Evolutionary conservation across 2,888 invertebrate genomes (phyloP), one percentile per base, ranked within the genome.

Genomic region (Eledone cirrhosa): DNA sequence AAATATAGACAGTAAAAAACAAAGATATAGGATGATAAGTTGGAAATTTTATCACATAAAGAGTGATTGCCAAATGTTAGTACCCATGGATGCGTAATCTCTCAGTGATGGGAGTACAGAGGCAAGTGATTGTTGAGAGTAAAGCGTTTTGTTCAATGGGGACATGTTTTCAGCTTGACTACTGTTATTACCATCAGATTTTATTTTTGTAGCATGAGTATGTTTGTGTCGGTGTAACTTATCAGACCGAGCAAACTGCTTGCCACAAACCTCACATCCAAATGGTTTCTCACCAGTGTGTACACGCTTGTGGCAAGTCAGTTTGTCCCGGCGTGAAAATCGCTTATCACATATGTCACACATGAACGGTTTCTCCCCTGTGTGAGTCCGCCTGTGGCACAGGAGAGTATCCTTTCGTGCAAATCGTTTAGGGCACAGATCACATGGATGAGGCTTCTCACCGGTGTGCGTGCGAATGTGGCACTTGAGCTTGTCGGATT

Each of bases 401-500:
- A 29, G 67, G 29, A 67, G 19, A 2, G 67, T 67, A 22, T 67
- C 67, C 29, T 29, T 29, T 7, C 67, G 24, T 24, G 67, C 67
- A 31, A 67, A 67, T 29, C 67, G 24, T 22, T 67, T 67, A 31
- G 29, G 31, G 33, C 67, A 67, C 31, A 67, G 13, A 29, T 67
- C 67, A 29, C 67, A 67, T 2, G 67, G 67, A 22, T 67, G 67
- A 5, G 67, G 67, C 4, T 33, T 31, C 67, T 67, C 67, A 4
- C 67, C 67, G 22, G 67, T 67, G 67, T 67, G 67, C 0, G 67
- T 67, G 22, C 67, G 67, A 29, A 67, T 67, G 27, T 69, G 69
- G n/a, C 69, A 69, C 69, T 69, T 69, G 5, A 69, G 69, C 69
- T 69, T 69, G 69, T 69, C 69, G 14, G 69, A 69, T 8, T 69